These are phyloP conservation scores for Dendrocincla fuliginosa DNA, from an alignment of 2,797 vertebrate genomes.

Conservation along the genomic window DNA sequence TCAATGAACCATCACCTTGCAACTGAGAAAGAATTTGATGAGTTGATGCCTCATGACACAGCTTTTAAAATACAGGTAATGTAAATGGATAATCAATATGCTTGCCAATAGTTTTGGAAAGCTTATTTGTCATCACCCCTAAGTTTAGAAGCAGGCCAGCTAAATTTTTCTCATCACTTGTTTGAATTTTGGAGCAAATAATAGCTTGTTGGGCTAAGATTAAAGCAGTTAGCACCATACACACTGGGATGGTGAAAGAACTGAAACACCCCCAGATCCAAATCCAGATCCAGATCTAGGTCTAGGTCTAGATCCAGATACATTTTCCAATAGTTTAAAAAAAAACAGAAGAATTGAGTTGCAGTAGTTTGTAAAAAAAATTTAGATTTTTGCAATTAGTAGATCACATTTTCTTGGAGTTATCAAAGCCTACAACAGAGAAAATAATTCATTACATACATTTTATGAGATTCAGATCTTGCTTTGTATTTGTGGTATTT, in stretches of 20 bases:
- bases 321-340: neutral
- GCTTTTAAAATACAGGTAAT: constrained; percentile 29
- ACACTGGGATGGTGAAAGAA: neutral
- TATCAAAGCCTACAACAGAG: neutral
- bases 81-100: constrained; percentile 27
- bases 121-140: neutral
- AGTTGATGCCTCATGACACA: constrained; percentile 8
- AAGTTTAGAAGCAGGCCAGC: neutral
- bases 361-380: neutral
- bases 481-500: neutral
- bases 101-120: constrained; percentile 32
- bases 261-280: neutral
- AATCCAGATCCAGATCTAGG: neutral
- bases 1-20: neutral
- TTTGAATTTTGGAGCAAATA: neutral
- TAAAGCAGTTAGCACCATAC: neutral
- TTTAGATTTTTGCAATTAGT: neutral
- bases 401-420: neutral
- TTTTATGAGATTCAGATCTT: neutral
- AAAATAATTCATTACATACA: neutral
- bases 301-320: neutral
- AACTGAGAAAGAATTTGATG: constrained; percentile 9
- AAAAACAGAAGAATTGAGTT: neutral
- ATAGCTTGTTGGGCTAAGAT: neutral
- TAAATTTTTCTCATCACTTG: constrained; percentile 8